Conservation (phyloP, 37 sponge, comb jelly and placozoan species). For the Aplysina aerophoba region DNA sequence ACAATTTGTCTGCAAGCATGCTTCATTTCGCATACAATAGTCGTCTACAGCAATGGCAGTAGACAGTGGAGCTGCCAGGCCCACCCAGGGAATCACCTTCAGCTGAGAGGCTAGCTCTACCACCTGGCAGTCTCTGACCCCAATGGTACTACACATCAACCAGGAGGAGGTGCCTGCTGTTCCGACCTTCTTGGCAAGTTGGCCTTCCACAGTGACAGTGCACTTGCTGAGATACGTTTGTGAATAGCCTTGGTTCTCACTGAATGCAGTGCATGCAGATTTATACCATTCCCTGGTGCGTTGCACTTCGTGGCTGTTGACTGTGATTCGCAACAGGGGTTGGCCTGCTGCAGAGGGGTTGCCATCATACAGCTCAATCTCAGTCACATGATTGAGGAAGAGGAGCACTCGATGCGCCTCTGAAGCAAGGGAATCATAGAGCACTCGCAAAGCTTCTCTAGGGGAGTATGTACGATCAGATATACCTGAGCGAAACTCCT, state of each 20-base stretch:
- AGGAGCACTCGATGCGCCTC: constrained; percentile 63
- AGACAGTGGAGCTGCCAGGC: constrained; percentile 65
- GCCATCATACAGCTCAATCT: constrained; percentile 35
- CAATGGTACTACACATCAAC: constrained; percentile 64
- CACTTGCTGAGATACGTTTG: neutral
- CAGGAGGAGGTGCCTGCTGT: constrained; percentile 34
- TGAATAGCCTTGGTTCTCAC: neutral
- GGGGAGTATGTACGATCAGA: constrained; percentile 21
- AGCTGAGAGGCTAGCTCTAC: constrained; percentile 34
- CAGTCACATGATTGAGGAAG: constrained; percentile 60
- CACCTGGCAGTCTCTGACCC: constrained; percentile 13
- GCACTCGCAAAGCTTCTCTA: constrained; percentile 32
- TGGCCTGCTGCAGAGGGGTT: neutral
- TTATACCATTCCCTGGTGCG: constrained; percentile 15
- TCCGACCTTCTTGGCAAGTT: neutral
- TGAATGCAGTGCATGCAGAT: no score
- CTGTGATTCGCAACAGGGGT: neutral
- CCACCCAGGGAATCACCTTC: constrained; percentile 73
- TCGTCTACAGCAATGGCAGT: neutral
- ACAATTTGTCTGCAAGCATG: neutral
- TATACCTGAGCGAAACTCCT: constrained; percentile 44
- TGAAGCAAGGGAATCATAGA: constrained; percentile 48
- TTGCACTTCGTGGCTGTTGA: constrained; percentile 35
- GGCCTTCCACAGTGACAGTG: constrained; percentile 17
- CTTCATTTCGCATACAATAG: neutral